phyloP scores from a whole-genome alignment of 2,888 invertebrate genomes.

The Nineta flava region DNA sequence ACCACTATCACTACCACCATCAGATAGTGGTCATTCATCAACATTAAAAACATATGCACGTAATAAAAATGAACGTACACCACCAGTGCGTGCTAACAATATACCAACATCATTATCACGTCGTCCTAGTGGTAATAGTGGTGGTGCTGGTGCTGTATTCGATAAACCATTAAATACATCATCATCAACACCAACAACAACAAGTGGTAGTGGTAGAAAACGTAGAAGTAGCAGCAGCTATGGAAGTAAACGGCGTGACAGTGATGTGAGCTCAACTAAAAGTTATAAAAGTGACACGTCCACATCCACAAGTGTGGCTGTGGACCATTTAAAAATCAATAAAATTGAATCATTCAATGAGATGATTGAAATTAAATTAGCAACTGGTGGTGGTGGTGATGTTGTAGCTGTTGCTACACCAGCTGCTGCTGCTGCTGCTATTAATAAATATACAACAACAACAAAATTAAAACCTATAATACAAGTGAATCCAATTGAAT shows the following conservation, averaged over 20 bases:
- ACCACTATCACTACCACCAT: too few relatives aligned
- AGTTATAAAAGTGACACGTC: constrained; percentile 19
- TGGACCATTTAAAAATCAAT: constrained; percentile 18
- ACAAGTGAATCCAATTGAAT: constrained; percentile 19
- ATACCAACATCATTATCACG: too few relatives aligned
- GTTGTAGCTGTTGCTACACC: too few relatives aligned
- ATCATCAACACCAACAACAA: not conserved
- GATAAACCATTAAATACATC: too few relatives aligned
- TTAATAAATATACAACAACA: not conserved
- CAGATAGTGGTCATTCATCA: too few relatives aligned
- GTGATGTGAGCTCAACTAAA: constrained; percentile 16
- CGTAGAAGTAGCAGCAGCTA: too few relatives aligned
- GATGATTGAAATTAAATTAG: constrained; percentile 18
- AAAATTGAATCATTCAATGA: constrained; percentile 19
- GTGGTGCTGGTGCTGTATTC: too few relatives aligned
- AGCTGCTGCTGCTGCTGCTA: not conserved
- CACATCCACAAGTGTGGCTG: constrained; percentile 16
- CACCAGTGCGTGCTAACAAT: too few relatives aligned
- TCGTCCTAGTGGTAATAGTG: too few relatives aligned
- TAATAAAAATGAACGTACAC: too few relatives aligned
- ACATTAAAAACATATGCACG: too few relatives aligned
- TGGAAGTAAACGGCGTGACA: constrained; percentile 7
- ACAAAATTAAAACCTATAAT: constrained; percentile 15
- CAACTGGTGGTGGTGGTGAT: constrained; percentile 18
- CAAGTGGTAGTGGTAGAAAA: not conserved